Conservation (phyloP, 2,888 invertebrate genomes). For the Caenorhabditis sp. region DNA sequence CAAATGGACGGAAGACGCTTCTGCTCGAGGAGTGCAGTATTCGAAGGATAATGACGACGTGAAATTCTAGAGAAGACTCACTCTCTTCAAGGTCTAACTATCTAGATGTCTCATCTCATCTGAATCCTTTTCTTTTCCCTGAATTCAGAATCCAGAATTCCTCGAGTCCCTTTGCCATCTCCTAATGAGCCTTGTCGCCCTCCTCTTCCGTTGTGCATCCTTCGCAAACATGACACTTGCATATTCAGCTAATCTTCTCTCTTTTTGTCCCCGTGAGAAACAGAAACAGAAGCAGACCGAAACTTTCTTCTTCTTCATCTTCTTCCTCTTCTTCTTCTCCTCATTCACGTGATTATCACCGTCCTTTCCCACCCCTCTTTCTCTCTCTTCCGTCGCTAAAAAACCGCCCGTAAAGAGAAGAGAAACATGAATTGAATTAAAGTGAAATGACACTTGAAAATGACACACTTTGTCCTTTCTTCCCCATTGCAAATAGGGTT, state of each 20-base stretch:
- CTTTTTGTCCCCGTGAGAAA: conserved; percentile 54
- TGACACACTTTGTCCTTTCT: not conserved
- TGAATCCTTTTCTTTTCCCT: too few species aligned
- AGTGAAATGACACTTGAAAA: conserved; percentile 1
- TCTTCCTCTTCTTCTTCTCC: not conserved
- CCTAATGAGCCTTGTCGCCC: conserved; percentile 27
- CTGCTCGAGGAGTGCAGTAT: conserved; percentile 32
- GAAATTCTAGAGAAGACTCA: conserved; percentile 29
- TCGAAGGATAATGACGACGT: conserved; percentile 31
- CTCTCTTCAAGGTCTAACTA: too few species aligned
- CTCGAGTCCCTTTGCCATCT: not conserved
- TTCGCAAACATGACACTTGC: conserved; percentile 36
- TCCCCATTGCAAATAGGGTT: not conserved
- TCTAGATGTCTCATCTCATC: too few species aligned
- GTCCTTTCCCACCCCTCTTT: conserved; percentile 4
- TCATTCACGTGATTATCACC: conserved; percentile 50
- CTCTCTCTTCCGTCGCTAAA: too few species aligned
- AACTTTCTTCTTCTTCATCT: not conserved
- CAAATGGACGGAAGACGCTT: conserved; percentile 43
- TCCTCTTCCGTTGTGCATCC: conserved; percentile 1
- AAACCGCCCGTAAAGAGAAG: conserved; percentile 25
- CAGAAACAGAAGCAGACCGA: too few species aligned
- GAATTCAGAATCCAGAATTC: not conserved
- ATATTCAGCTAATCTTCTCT: conserved; percentile 32
- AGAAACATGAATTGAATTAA: not conserved